Conservation (phyloP, 2,888 invertebrate species). For the Zygogramma bicolorata region DNA sequence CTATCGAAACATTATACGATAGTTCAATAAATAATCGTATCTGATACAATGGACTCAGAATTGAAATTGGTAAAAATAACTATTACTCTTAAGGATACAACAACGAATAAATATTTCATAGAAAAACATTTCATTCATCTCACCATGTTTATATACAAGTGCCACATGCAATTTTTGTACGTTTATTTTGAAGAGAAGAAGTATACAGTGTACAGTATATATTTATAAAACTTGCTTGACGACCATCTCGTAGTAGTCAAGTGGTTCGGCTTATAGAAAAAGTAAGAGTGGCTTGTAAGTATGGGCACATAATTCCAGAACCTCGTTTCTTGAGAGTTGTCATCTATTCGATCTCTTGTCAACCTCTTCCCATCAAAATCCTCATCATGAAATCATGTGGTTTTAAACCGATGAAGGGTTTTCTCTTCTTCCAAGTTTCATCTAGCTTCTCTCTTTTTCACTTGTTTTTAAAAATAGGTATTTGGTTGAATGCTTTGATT, state of each 20-base stretch:
- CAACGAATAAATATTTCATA: conserved; percentile 27
- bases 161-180: conserved; percentile 30
- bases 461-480: too few relatives aligned
- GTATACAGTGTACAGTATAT: conserved; percentile 34
- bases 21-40: too few relatives aligned
- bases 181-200: conserved; percentile 27
- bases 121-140: conserved; percentile 8
- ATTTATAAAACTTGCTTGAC: conserved; percentile 34
- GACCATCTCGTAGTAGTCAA: conserved; percentile 22
- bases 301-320: background rate
- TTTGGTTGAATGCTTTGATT: too few relatives aligned
- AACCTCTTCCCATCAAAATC: background rate
- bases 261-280: conserved; percentile 3
- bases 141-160: conserved; percentile 20
- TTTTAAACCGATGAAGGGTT: too few relatives aligned
- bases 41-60: background rate
- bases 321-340: background rate
- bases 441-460: too few relatives aligned
- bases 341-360: background rate
- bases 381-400: too few relatives aligned
- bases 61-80: background rate
- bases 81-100: conserved; percentile 16
- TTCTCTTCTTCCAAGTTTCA: too few relatives aligned
- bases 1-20: too few relatives aligned
- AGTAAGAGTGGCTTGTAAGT: background rate